Evolutionary conservation across 2,888 invertebrate genomes (phyloP).

Genomic region (Cyclophora albipunctata): DNA sequence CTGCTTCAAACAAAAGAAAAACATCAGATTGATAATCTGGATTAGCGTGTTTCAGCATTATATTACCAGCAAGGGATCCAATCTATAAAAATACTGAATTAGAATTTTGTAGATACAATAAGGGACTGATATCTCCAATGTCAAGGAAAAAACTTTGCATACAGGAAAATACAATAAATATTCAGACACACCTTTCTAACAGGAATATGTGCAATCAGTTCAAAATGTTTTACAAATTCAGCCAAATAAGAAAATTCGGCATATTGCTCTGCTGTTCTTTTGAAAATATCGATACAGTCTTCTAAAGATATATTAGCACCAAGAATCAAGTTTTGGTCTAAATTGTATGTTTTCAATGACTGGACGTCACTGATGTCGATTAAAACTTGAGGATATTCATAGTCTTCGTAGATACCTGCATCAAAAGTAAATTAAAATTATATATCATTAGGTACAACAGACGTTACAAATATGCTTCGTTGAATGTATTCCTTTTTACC

Average conservation of each 20-base stretch:
- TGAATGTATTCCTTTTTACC: constrained; percentile 55
- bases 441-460: too few relatives aligned
- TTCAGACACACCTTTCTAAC: constrained; percentile 72
- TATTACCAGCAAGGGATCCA: constrained; percentile 80
- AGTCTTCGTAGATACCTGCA: constrained; percentile 48
- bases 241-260: constrained; percentile 70
- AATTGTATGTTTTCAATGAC: constrained; percentile 38
- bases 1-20: constrained; percentile 73
- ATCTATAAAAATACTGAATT: constrained; percentile 47
- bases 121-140: too few relatives aligned
- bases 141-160: too few relatives aligned
- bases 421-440: constrained; percentile 1
- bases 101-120: too few relatives aligned
- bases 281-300: constrained; percentile 68
- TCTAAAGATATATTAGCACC: constrained; percentile 77
- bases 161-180: too few relatives aligned
- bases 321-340: constrained; percentile 60
- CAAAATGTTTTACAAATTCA: constrained; percentile 74
- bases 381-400: constrained; percentile 40
- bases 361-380: constrained; percentile 54
- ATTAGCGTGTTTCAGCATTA: constrained; percentile 78
- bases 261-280: constrained; percentile 36
- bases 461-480: background rate
- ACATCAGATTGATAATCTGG: constrained; percentile 80
- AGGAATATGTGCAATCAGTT: constrained; percentile 77